Percentiles rank a stretch among this genome's conserved stretches.
These are phyloP conservation scores for Lepidothrix coronata DNA, from an alignment of 2,113 vertebrate genomes.

Conservation along the genomic window DNA sequence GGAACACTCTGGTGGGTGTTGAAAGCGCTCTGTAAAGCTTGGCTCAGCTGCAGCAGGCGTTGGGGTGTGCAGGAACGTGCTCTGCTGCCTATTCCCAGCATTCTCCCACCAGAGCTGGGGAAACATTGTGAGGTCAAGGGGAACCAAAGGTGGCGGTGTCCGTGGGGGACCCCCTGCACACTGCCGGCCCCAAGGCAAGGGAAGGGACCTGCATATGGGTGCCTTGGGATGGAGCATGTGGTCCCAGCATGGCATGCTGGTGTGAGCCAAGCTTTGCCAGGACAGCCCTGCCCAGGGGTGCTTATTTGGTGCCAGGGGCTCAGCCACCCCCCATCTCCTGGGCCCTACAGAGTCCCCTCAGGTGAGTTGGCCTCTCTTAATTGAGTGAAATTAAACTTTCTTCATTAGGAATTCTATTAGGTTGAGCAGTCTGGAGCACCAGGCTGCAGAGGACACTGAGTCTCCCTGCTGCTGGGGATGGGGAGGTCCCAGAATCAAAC, in stretches of 20 bases:
- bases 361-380: not conserved
- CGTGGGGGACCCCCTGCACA: fast-evolving
- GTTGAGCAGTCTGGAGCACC: not conserved
- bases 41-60: not conserved
- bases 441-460: not conserved
- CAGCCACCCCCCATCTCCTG: fast-evolving
- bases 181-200: fast-evolving
- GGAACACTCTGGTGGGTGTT: not conserved
- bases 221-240: fast-evolving
- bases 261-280: fast-evolving
- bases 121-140: fast-evolving
- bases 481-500: fast-evolving
- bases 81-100: not conserved
- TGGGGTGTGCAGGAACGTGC: not conserved
- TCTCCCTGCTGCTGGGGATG: fast-evolving
- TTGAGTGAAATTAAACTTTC: not conserved
- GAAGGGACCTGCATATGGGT: fast-evolving
- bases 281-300: not conserved
- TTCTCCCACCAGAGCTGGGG: not conserved
- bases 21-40: not conserved
- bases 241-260: fast-evolving
- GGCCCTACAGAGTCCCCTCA: not conserved
- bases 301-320: not conserved
- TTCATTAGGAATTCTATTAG: not conserved
- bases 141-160: fast-evolving